These are phyloP conservation scores for Chamaea fasciata DNA, from an alignment of 2,113 vertebrate genomes.

Conservation along the genomic window DNA sequence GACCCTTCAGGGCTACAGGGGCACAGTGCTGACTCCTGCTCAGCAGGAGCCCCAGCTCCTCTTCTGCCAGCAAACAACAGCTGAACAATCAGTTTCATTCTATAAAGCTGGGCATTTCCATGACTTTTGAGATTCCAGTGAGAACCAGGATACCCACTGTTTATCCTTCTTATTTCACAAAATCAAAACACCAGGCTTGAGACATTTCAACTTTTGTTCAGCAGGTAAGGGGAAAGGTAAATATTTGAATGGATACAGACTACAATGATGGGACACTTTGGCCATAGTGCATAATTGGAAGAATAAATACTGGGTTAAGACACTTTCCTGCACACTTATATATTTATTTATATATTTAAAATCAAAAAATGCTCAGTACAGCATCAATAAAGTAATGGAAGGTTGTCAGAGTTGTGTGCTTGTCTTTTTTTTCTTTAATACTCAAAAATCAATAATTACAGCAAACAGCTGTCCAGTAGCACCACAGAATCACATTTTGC, in stretches of 20 bases:
- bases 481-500: not conserved
- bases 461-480: not conserved
- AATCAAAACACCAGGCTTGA: not conserved
- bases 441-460: not conserved
- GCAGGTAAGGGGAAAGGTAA: not conserved
- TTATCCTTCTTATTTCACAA: not conserved
- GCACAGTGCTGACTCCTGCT: not conserved
- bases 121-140: not conserved
- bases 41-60: not conserved
- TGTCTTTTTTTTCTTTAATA: not conserved
- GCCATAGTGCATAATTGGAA: not conserved
- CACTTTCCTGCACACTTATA: not conserved
- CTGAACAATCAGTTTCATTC: not conserved
- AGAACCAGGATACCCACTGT: not conserved
- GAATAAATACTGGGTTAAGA: not conserved
- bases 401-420: not conserved
- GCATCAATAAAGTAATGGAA: not conserved
- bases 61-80: not conserved
- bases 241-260: not conserved
- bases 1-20: not conserved
- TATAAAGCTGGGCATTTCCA: not conserved
- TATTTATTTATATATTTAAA: too few species aligned
- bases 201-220: not conserved
- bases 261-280: not conserved
- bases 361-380: not conserved